Evolutionary conservation across 2,113 vertebrate genomes (phyloP).

Genomic region (Mus pahari): DNA sequence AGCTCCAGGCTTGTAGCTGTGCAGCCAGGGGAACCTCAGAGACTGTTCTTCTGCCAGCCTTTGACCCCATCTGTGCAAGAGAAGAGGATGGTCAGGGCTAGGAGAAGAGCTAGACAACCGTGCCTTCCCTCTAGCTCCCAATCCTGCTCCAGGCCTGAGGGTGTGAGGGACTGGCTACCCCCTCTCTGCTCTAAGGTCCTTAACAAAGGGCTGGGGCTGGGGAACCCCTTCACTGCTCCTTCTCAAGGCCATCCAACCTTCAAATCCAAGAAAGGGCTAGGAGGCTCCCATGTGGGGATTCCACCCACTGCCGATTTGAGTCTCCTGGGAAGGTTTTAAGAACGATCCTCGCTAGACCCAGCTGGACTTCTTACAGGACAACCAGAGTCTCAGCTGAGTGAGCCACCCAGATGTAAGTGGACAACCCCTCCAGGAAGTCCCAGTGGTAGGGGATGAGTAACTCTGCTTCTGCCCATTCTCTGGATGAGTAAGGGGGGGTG

Average conservation of each 20-base stretch:
- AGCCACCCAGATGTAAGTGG: neutral
- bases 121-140: neutral
- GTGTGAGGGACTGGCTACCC: neutral
- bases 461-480: neutral
- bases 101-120: no score
- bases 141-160: no score
- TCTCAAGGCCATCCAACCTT: neutral
- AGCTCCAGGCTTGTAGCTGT: neutral
- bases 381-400: neutral
- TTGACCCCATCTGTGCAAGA: neutral
- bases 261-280: neutral
- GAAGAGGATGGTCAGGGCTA: neutral
- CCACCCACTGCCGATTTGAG: rapidly evolving
- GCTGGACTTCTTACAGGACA: neutral
- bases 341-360: neutral
- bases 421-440: neutral
- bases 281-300: neutral
- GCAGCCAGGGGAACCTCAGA: neutral
- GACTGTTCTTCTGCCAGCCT: neutral
- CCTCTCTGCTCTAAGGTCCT: neutral
- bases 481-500: neutral
- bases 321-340: neutral
- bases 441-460: neutral
- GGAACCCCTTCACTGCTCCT: rapidly evolving
- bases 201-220: neutral